Conservation (phyloP, 2,888 invertebrate species). For the Zygothrica quintamaculata region DNA sequence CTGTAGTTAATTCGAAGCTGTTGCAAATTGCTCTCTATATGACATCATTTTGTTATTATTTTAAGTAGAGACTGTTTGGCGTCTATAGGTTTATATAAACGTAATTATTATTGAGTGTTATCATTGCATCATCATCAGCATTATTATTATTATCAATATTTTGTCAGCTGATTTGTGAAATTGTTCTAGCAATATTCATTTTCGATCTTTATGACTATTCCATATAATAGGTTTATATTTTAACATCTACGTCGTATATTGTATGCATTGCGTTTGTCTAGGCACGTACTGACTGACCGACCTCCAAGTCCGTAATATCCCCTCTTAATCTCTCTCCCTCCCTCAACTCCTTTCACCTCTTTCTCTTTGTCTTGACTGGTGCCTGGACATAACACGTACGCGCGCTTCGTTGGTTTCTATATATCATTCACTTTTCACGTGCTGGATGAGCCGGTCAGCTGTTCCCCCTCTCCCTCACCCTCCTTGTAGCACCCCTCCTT, state of each 20-base stretch:
- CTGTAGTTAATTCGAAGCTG: slow-evolving; percentile 7
- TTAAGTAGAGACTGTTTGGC: slow-evolving; percentile 40
- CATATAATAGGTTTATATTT: not conserved
- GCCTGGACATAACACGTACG: not conserved
- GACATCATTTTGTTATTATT: no score
- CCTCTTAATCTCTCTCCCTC: not conserved
- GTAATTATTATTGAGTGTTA: slow-evolving; percentile 1
- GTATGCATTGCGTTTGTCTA: slow-evolving; percentile 47
- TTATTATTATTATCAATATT: slow-evolving; percentile 1
- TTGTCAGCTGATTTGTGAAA: slow-evolving; percentile 27
- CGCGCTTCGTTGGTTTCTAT: slow-evolving; percentile 31
- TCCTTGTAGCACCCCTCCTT: not conserved
- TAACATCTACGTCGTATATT: slow-evolving; percentile 40
- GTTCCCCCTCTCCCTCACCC: not conserved
- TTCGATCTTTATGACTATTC: not conserved
- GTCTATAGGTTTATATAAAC: slow-evolving; percentile 16
- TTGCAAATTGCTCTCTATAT: no score
- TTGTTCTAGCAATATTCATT: slow-evolving; percentile 56
- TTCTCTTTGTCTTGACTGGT: not conserved
- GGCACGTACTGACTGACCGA: slow-evolving; percentile 67
- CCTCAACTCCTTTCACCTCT: not conserved
- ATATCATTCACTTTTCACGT: slow-evolving; percentile 65
- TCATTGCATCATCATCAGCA: slow-evolving; percentile 36
- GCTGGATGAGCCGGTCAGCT: slow-evolving; percentile 29
- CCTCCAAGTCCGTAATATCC: slow-evolving; percentile 3